Evolutionary conservation across 2,888 invertebrate genomes (phyloP).

Genomic region (Rhodophaea formosa): DNA sequence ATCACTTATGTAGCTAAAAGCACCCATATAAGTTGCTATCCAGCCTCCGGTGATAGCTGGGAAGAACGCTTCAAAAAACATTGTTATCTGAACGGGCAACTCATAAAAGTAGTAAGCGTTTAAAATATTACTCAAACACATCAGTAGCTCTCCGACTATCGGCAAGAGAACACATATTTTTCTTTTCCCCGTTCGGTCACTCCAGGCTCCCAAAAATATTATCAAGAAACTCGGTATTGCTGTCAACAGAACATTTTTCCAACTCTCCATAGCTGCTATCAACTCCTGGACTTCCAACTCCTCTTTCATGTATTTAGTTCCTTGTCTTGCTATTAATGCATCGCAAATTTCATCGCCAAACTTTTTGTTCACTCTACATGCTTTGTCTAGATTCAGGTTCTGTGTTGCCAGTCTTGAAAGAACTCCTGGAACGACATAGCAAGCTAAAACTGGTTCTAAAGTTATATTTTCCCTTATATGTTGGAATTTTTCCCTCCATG

Average conservation of each 20-base stretch:
- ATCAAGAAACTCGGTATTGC: conserved; percentile 78
- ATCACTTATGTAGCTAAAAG: conserved; percentile 83
- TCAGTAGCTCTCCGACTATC: conserved; percentile 75
- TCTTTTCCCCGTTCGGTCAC: conserved; percentile 78
- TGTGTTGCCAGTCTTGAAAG: conserved; percentile 88
- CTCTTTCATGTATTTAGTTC: conserved; percentile 82
- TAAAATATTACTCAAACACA: conserved; percentile 70
- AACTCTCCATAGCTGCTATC: conserved; percentile 76
- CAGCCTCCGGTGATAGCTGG: conserved; percentile 78
- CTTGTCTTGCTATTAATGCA: conserved; percentile 86
- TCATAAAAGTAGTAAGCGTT: conserved; percentile 79
- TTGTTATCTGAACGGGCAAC: conserved; percentile 74
- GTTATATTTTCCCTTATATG: conserved; percentile 81
- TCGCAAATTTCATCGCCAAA: conserved; percentile 86
- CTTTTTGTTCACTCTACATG: conserved; percentile 88
- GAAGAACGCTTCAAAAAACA: conserved; percentile 76
- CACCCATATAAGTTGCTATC: conserved; percentile 79
- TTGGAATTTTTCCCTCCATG: conserved; percentile 64
- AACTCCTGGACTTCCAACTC: conserved; percentile 82
- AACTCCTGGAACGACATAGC: conserved; percentile 83
- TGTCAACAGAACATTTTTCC: conserved; percentile 78
- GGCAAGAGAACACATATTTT: conserved; percentile 81
- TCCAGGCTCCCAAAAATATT: conserved; percentile 82
- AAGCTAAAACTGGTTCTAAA: conserved; percentile 83
- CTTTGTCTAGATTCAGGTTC: conserved; percentile 91